These are phyloP conservation scores for Styela plicata DNA, from an alignment of 23 tunicate genomes.

Conservation along the genomic window DNA sequence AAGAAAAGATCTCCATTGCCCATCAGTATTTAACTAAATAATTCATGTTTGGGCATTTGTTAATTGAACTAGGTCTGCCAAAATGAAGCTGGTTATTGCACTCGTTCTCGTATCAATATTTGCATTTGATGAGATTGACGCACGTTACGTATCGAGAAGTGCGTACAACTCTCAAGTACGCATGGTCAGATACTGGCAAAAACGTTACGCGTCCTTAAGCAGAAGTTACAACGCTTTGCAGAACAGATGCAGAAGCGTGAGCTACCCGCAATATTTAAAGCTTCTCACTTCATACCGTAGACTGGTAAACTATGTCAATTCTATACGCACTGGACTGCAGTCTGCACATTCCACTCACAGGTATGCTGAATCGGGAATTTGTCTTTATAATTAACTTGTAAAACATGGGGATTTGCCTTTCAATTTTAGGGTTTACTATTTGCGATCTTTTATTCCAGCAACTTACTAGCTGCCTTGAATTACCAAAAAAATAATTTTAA, in stretches of 20 bases:
- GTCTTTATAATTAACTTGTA: too few species aligned
- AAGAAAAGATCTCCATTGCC: too few species aligned
- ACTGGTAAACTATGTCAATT: background rate
- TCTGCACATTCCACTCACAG: background rate
- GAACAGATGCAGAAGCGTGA: background rate
- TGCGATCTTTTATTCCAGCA: background rate
- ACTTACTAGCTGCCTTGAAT: background rate
- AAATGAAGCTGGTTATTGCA: background rate
- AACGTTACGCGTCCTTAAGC: background rate
- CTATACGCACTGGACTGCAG: background rate
- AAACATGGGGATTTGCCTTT: too few species aligned
- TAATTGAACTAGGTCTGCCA: too few species aligned
- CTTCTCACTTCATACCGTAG: background rate
- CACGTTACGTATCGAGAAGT: background rate
- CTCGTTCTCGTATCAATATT: background rate
- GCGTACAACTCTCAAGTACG: background rate
- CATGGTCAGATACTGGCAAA: background rate
- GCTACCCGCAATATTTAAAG: background rate
- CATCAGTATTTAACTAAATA: too few species aligned
- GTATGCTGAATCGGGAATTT: background rate
- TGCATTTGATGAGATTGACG: background rate
- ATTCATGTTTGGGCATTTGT: too few species aligned
- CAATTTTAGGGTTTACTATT: background rate
- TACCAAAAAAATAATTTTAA: too few species aligned
- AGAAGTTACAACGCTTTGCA: background rate